Evolutionary conservation across 2,888 invertebrate species (phyloP).

Genomic region (Ischnus inquisitorius): DNA sequence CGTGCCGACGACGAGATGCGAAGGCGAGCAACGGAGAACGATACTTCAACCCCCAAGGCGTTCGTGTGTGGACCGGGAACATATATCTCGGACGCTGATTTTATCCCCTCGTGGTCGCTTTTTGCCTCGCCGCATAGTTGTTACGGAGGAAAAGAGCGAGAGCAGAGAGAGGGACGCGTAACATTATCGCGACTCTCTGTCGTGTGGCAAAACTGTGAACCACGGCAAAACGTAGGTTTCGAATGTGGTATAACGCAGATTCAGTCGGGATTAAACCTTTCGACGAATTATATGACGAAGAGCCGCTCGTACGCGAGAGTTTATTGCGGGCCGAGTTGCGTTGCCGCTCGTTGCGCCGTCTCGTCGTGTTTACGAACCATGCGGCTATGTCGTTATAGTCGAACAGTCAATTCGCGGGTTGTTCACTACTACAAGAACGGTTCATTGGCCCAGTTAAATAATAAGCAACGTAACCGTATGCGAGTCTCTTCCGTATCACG

Average conservation of each 20-base stretch:
- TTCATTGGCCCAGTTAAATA: not conserved
- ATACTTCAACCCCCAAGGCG: constrained; percentile 43
- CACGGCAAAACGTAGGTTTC: not conserved
- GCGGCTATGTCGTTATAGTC: constrained; percentile 14
- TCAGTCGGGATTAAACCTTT: constrained; percentile 45
- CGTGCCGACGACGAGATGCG: constrained; percentile 41
- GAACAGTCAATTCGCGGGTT: constrained; percentile 33
- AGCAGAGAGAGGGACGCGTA: constrained; percentile 32
- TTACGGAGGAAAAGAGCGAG: constrained; percentile 27
- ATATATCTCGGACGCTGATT: constrained; percentile 66
- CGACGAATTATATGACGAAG: constrained; percentile 44
- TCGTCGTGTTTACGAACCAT: constrained; percentile 20
- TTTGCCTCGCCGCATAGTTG: constrained; percentile 54
- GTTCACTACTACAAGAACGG: constrained; percentile 21
- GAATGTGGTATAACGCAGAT: constrained; percentile 24
- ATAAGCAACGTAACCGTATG: not conserved
- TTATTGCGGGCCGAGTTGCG: constrained; percentile 47
- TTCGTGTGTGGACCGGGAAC: constrained; percentile 54
- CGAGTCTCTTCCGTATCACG: not conserved
- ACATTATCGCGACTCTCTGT: constrained; percentile 59
- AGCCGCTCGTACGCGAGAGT: constrained; percentile 19
- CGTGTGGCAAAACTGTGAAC: constrained; percentile 16
- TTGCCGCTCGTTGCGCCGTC: constrained; percentile 6
- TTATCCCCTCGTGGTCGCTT: constrained; percentile 61
- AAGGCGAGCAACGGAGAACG: constrained; percentile 21